phyloP scores from a whole-genome alignment of 2,113 vertebrate species.

The Mellivora capensis region DNA sequence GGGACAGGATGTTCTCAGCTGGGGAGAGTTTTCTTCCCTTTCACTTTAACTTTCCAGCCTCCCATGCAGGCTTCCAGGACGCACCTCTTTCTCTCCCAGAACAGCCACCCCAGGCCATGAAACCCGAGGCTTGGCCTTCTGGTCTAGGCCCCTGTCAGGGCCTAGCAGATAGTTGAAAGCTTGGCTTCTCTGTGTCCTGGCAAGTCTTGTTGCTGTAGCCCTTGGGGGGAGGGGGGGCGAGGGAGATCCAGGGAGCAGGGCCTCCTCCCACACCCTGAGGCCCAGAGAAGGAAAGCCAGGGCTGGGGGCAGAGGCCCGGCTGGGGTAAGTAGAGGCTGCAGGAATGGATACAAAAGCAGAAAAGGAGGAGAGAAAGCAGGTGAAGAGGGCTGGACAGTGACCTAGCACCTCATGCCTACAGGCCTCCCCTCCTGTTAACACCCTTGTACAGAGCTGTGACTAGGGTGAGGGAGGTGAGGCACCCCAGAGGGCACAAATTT shows the following conservation, averaged over 20 bases:
- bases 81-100: not conserved
- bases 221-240: fast-evolving
- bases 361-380: not conserved
- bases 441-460: not conserved
- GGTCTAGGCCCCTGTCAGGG: too few relatives aligned
- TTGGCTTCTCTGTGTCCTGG: not conserved
- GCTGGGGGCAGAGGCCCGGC: not conserved
- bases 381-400: not conserved
- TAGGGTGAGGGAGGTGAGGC: not conserved
- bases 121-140: not conserved
- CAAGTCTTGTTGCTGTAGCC: not conserved
- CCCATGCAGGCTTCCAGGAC: not conserved
- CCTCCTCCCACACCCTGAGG: not conserved
- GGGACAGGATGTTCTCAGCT: not conserved
- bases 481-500: not conserved
- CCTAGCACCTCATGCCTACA: not conserved
- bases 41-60: not conserved
- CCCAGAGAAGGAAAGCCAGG: not conserved
- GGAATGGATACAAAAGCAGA: not conserved
- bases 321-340: not conserved
- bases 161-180: not conserved
- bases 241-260: not conserved
- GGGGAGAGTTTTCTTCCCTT: not conserved
- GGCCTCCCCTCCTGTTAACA: not conserved
- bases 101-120: not conserved